Evolutionary conservation across 2,888 invertebrate genomes (phyloP).

Genomic region (Adineta ricciae): DNA sequence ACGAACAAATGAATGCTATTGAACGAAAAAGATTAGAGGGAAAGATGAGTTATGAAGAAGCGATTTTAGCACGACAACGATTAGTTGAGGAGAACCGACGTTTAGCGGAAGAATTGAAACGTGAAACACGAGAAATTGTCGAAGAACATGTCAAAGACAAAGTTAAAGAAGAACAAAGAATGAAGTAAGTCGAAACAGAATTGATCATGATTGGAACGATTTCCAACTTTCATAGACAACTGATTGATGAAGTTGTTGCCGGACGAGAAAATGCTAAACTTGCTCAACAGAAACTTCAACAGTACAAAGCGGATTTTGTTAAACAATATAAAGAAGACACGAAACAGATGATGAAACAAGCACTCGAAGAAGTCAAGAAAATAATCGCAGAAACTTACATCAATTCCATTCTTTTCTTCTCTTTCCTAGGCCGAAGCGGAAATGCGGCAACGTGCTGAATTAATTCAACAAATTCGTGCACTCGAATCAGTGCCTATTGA

Average conservation of each 20-base stretch:
- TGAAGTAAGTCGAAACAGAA: constrained; percentile 45
- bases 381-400: neutral
- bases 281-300: constrained; percentile 43
- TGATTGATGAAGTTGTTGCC: constrained; percentile 45
- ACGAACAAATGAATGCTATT: constrained; percentile 16
- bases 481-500: constrained; percentile 46
- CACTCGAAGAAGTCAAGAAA: constrained; percentile 44
- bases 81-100: constrained; percentile 43
- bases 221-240: constrained; percentile 16
- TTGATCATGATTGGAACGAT: too few species aligned
- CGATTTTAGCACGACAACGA: constrained; percentile 46
- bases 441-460: constrained; percentile 47
- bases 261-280: constrained; percentile 47
- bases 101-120: constrained; percentile 44
- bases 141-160: constrained; percentile 39
- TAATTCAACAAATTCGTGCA: constrained; percentile 49
- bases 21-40: constrained; percentile 37
- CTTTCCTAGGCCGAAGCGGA: constrained; percentile 44
- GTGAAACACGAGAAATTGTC: constrained; percentile 37
- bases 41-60: constrained; percentile 49
- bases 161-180: constrained; percentile 45
- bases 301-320: constrained; percentile 45
- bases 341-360: constrained; percentile 44
- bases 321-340: constrained; percentile 47
- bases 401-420: neutral